Conservation (phyloP, 2,888 invertebrate genomes). For the Cryptocephalus moraei region DNA sequence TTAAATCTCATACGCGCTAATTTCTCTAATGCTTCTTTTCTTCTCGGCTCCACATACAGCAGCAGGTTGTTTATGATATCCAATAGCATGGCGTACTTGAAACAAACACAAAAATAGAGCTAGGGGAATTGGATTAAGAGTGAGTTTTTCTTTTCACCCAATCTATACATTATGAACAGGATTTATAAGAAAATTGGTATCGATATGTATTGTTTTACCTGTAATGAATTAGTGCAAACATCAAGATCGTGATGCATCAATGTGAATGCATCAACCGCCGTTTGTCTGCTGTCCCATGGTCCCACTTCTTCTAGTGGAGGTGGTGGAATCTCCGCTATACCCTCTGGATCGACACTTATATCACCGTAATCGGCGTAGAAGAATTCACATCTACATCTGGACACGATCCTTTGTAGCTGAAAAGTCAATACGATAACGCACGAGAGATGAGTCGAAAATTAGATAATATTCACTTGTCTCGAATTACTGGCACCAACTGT, state of each 20-base stretch:
- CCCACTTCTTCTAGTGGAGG: slow-evolving; percentile 56
- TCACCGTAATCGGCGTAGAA: slow-evolving; percentile 93
- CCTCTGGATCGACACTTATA: slow-evolving; percentile 59
- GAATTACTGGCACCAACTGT: slow-evolving; percentile 73
- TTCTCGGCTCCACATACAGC: slow-evolving; percentile 90
- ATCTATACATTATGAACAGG: not conserved
- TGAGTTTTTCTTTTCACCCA: not conserved
- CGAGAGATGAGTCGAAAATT: not conserved
- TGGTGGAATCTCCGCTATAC: slow-evolving; percentile 56
- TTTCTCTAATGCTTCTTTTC: slow-evolving; percentile 81
- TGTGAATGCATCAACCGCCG: slow-evolving; percentile 93
- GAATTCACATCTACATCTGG: slow-evolving; percentile 95
- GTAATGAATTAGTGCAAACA: slow-evolving; percentile 91
- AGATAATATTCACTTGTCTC: slow-evolving; percentile 28
- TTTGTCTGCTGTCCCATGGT: slow-evolving; percentile 72
- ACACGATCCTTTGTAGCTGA: slow-evolving; percentile 91
- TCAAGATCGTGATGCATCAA: slow-evolving; percentile 97
- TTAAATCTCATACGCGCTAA: slow-evolving; percentile 91
- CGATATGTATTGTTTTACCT: slow-evolving; percentile 39
- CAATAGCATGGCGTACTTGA: slow-evolving; percentile 88
- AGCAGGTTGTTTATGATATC: slow-evolving; percentile 97
- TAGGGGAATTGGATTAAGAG: not conserved
- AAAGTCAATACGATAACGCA: slow-evolving; percentile 5
- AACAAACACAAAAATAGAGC: slow-evolving; percentile 3
- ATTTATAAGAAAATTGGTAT: not conserved